Evolutionary conservation across 2,888 invertebrate species (phyloP), one percentile per base, ranked within the genome.

Genomic region (Nephrotoma appendiculata): DNA sequence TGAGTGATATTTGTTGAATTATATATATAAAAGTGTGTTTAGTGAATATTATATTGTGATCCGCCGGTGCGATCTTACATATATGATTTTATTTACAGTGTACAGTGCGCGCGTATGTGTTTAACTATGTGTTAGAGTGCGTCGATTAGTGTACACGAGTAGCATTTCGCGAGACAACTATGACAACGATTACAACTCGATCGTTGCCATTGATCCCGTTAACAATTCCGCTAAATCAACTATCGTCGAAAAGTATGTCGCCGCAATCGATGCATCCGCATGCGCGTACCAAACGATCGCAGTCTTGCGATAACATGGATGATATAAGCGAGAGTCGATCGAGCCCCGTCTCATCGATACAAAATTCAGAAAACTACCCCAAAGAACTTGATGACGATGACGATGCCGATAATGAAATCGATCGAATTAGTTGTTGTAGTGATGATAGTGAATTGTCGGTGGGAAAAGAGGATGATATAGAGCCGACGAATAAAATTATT

Each of bases 391-490:
- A 86, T 9, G 86, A 87, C 4, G 86, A 87, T 31, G 88, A 88
- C 48, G 86, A 87, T 45, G 87, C 87, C 31, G 88, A 88, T 15
- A 90, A 45, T 88, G 89, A 83, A 19, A 89, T 89, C 44, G 91
- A 91, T 88, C 93, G 94, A 19, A 93, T 93, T 88, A 95, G 95
- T 87, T 94, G 95, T 88, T 94, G 95, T 88, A 95, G 95, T 89
- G 96, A 96, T 89, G 96, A 96, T 89, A 96, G 96, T 83, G 96
- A 96, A 4, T 90, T 96, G 45, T 96, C 96, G 88, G 96, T 96
- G 88, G 96, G 96, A 6, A 96, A 96, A 90, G 96, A 96, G 87
- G 87, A 87, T 86, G 88, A 88, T 86, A 87, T 86, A 15, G 88
- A 87, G 12, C 19, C 57, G n/a, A 31, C 31, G n/a, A 48, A 85